Conservation (phyloP, 2,113 vertebrate genomes). For the Podilymbus podiceps region DNA sequence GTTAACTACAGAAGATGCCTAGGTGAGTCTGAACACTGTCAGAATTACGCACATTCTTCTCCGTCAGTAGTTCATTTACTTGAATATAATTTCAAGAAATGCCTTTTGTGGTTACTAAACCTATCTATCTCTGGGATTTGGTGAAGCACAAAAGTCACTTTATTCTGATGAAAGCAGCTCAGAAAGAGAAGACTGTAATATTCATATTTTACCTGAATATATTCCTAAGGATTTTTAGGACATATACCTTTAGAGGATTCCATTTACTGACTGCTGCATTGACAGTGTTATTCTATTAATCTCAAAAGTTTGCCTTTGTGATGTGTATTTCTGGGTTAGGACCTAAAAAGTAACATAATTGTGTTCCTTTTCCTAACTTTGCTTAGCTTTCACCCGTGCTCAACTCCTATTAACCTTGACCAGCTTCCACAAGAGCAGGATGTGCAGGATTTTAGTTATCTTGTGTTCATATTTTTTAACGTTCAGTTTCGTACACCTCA, state of each 20-base stretch:
- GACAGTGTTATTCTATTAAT: neutral
- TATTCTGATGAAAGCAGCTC: neutral
- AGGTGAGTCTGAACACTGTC: neutral
- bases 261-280: neutral
- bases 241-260: neutral
- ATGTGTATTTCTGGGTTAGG: neutral
- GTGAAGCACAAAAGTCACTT: constrained; percentile 17
- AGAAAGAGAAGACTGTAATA: neutral
- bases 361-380: neutral
- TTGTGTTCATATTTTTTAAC: accelerated
- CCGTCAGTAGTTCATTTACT: neutral
- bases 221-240: neutral
- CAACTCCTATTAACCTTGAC: neutral
- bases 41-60: neutral
- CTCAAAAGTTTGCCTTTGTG: neutral
- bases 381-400: neutral
- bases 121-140: neutral
- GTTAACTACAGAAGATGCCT: neutral
- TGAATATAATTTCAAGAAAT: neutral
- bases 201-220: neutral
- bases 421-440: neutral
- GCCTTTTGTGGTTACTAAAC: neutral
- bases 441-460: neutral
- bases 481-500: neutral
- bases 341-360: neutral